These are phyloP conservation scores for Phaethon lepturus DNA, from an alignment of 2,113 vertebrate genomes.

Conservation along the genomic window DNA sequence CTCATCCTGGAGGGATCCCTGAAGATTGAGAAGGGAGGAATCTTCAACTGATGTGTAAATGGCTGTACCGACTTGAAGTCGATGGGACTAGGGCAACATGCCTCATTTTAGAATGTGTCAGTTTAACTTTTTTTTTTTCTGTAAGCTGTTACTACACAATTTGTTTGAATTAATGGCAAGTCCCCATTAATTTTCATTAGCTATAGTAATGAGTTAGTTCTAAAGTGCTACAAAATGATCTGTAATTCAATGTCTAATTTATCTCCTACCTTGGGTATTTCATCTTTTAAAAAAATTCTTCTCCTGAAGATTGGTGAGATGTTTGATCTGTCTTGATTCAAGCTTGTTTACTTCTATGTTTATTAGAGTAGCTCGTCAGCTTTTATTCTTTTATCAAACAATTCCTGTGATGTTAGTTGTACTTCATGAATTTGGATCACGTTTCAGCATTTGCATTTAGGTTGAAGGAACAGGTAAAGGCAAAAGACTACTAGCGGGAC, in stretches of 20 bases:
- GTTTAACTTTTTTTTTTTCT: not conserved
- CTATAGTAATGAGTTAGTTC: slow-evolving; percentile 2
- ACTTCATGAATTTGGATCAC: slow-evolving; percentile 55
- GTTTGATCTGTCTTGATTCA: slow-evolving; percentile 64
- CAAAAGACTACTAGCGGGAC: not conserved
- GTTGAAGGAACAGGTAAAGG: slow-evolving; percentile 23
- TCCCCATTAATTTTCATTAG: slow-evolving; percentile 52
- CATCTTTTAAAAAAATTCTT: not conserved
- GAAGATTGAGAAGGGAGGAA: not conserved
- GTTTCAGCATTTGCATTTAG: slow-evolving; percentile 22
- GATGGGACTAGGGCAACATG: not conserved
- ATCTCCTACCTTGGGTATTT: slow-evolving; percentile 19
- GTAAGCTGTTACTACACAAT: not conserved
- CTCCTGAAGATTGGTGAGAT: slow-evolving; percentile 21
- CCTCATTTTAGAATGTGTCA: not conserved
- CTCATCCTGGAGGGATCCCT: not conserved
- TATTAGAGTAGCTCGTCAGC: slow-evolving; percentile 37
- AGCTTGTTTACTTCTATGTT: slow-evolving; percentile 41
- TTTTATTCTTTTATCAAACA: slow-evolving; percentile 49
- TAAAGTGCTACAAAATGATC: slow-evolving; percentile 30
- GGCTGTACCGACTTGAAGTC: not conserved
- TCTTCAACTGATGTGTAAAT: not conserved
- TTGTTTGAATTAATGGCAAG: slow-evolving; percentile 32
- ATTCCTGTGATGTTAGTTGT: slow-evolving; percentile 63
- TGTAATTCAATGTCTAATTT: slow-evolving; percentile 15